These are phyloP conservation scores for Cataglyphis altisquamis DNA, from an alignment of 2,888 invertebrate genomes.

Conservation along the genomic window DNA sequence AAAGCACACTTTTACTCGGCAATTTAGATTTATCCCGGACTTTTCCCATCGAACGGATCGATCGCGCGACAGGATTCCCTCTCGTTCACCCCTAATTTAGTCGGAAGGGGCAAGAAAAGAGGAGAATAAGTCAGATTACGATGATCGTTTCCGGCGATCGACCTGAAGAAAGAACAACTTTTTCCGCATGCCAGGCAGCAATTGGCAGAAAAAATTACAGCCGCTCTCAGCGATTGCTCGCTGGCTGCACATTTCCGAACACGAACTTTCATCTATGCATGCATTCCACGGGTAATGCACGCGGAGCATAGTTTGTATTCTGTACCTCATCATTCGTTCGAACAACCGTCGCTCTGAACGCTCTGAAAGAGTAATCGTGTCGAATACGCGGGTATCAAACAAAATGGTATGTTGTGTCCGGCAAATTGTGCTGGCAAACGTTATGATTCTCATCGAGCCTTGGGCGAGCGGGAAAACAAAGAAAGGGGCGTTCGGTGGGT, in stretches of 20 bases:
- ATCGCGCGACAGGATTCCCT: slow-evolving; percentile 12
- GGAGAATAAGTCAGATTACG: slow-evolving; percentile 30
- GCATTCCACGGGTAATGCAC: slow-evolving; percentile 33
- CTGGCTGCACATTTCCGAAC: slow-evolving; percentile 39
- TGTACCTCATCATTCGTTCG: slow-evolving; percentile 39
- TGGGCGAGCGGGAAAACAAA: slow-evolving; percentile 42
- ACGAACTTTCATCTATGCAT: slow-evolving; percentile 44
- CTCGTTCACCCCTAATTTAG: neutral
- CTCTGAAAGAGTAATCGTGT: slow-evolving; percentile 48
- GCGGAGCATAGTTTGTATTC: neutral
- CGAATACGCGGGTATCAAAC: slow-evolving; percentile 42
- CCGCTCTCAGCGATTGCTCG: neutral
- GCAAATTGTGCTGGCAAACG: slow-evolving; percentile 43
- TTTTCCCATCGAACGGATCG: slow-evolving; percentile 20
- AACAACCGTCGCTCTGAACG: slow-evolving; percentile 8
- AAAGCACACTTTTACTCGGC: slow-evolving; percentile 7
- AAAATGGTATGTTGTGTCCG: slow-evolving; percentile 43
- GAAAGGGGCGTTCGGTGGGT: slow-evolving; percentile 33
- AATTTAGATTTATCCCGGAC: slow-evolving; percentile 40
- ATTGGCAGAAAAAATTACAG: slow-evolving; percentile 20
- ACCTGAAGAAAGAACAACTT: slow-evolving; percentile 40
- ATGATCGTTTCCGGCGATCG: slow-evolving; percentile 50
- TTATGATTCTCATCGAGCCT: slow-evolving; percentile 40
- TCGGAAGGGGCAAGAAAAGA: slow-evolving; percentile 22
- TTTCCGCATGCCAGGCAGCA: slow-evolving; percentile 51